Percentiles rank a stretch among this genome's conserved stretches.
These are phyloP conservation scores for Apodemus speciosus DNA, from an alignment of 2,113 vertebrate genomes.

Conservation along the genomic window DNA sequence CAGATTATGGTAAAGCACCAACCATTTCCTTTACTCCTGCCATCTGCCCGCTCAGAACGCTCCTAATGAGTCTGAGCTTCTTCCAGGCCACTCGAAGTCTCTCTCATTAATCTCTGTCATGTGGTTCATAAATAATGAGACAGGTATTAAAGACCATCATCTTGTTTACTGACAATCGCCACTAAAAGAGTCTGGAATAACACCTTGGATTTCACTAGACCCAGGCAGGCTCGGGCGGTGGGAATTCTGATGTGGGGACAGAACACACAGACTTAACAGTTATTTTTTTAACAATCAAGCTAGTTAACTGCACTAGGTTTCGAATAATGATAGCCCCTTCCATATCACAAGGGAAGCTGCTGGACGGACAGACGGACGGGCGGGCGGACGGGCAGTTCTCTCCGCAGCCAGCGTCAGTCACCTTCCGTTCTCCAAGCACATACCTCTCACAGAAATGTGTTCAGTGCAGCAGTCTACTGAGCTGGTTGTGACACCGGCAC, in stretches of 20 bases:
- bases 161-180: slow-evolving; percentile 69
- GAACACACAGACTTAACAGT: slow-evolving; percentile 47
- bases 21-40: slow-evolving; percentile 70
- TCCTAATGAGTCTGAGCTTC: slow-evolving; percentile 63
- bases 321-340: slow-evolving; percentile 6
- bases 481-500: slow-evolving; percentile 70
- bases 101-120: slow-evolving; percentile 70
- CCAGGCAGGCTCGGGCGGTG: neutral
- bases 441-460: slow-evolving; percentile 71
- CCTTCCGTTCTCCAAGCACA: slow-evolving; percentile 76
- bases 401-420: slow-evolving; percentile 60
- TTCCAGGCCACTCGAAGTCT: slow-evolving; percentile 51
- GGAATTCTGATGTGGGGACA: slow-evolving; percentile 35
- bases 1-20: slow-evolving; percentile 61
- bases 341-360: neutral
- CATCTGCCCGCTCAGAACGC: slow-evolving; percentile 66
- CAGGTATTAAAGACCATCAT: slow-evolving; percentile 68
- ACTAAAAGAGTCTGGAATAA: slow-evolving; percentile 62
- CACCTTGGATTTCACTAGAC: neutral
- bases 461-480: slow-evolving; percentile 77
- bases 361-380: no score
- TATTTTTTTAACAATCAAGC: slow-evolving; percentile 56
- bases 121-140: slow-evolving; percentile 76
- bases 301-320: slow-evolving; percentile 52
- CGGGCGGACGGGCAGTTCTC: neutral